Percentiles rank a stretch among this genome's conserved stretches.
Evolutionary conservation across 2,888 invertebrate species (phyloP).

Genomic region (Andrena hattorfiana): DNA sequence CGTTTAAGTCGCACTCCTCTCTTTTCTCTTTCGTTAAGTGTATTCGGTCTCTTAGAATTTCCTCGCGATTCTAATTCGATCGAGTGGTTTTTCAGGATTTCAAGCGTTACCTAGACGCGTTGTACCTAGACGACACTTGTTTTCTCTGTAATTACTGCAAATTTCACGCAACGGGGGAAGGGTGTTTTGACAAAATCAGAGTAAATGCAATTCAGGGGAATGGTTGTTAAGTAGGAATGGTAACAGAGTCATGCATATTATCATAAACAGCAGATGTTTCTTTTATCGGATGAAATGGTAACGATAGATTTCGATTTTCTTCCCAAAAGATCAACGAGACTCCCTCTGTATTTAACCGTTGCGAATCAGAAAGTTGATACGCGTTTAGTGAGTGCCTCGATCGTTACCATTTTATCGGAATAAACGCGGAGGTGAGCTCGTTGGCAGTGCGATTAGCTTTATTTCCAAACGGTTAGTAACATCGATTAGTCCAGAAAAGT

Average conservation of each 20-base stretch:
- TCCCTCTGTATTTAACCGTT: no score
- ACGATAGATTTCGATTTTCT: slow-evolving; percentile 20
- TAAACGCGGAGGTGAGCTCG: neutral
- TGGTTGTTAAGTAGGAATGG: neutral
- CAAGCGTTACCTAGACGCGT: no score
- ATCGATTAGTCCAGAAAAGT: slow-evolving; percentile 43
- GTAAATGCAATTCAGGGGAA: neutral
- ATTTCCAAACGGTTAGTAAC: slow-evolving; percentile 55
- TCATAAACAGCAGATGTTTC: no score
- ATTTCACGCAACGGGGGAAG: no score
- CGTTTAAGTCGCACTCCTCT: slow-evolving; percentile 1
- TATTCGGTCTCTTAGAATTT: no score
- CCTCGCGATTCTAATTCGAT: no score
- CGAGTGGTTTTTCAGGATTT: no score
- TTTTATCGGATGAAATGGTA: neutral
- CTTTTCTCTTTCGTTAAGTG: neutral
- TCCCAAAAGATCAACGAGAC: no score
- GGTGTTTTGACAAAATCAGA: no score
- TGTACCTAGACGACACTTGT: no score
- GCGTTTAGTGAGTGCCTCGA: neutral
- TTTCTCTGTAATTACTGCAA: no score
- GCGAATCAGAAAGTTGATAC: no score
- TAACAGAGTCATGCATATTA: slow-evolving; percentile 20
- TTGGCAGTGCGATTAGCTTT: slow-evolving; percentile 18
- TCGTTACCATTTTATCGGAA: slow-evolving; percentile 19